Conservation (phyloP, 2,888 invertebrate genomes). For the Chrysolina americana region DNA sequence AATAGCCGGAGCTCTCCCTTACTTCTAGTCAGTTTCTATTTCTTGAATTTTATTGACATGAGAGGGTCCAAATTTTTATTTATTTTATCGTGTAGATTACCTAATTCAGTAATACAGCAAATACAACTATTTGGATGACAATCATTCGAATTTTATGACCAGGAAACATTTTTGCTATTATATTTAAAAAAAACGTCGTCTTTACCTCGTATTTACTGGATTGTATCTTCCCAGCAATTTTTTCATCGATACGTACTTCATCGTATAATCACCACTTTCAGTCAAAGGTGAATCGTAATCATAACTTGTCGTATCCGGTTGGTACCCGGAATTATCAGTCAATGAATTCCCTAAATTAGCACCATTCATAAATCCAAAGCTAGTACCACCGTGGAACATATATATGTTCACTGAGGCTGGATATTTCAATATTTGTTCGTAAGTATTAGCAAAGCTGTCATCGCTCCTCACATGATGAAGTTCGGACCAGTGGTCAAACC, state of each 20-base stretch:
- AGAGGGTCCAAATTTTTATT: too few species aligned
- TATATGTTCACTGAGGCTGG: constrained; percentile 85
- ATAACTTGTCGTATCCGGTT: constrained; percentile 69
- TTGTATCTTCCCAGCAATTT: constrained; percentile 68
- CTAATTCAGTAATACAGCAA: too few species aligned
- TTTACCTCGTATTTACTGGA: constrained; percentile 57
- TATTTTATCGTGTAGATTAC: too few species aligned
- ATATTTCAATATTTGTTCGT: constrained; percentile 56
- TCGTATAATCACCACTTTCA: constrained; percentile 91
- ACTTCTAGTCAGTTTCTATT: too few species aligned
- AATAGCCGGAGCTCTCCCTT: too few species aligned
- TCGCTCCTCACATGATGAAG: constrained; percentile 59
- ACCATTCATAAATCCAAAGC: constrained; percentile 82
- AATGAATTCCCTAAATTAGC: constrained; percentile 50
- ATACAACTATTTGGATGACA: too few species aligned
- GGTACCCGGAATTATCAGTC: constrained; percentile 62
- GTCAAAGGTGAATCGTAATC: constrained; percentile 87
- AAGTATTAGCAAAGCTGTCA: constrained; percentile 50
- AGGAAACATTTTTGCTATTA: too few species aligned
- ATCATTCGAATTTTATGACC: too few species aligned
- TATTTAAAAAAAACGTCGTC: background rate
- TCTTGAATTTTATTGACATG: too few species aligned
- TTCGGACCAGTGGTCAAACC: constrained; percentile 76
- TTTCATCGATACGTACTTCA: constrained; percentile 81
- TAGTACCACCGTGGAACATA: constrained; percentile 95